Evolutionary conservation across 2,113 vertebrate species (phyloP), one percentile per base, ranked within the genome.

Genomic region (Eurypyga helias): DNA sequence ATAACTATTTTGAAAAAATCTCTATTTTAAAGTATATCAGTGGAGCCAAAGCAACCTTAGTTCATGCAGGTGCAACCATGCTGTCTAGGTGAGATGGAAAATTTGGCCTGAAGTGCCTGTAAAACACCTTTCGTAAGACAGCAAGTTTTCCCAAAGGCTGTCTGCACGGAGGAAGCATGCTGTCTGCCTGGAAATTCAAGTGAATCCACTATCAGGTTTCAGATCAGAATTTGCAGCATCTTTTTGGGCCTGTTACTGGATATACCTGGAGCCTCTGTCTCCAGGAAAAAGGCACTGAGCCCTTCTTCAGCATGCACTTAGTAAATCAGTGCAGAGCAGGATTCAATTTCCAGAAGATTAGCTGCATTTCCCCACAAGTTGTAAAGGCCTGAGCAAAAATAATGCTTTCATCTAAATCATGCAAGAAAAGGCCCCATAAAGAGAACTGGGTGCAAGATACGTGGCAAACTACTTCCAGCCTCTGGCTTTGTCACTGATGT

Each of bases 1-100:
- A 25, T 61, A 91, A 80, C 65, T 83, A 79, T 77, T 82, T 92
- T 29, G 24, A 80, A 89, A 87, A 84, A 89, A 52, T 65, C 21
- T 31, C 24, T 38, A 67, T 83, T 90, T 73, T 65, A 7, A 90
- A 86, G 11, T n/a, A 1, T 49, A 75, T 36, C 45, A 82, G 0
- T 29, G 10, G 57, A 77, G 23, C 36, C 92, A 84, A 89, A 19
- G 18, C 26, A 83, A 48, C 34, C 6, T 45, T 36, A 36, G 45
- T 28, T 82, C 62, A 93, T 31, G 62, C 64, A 62, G 46, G 13
- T 79, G 36, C 34, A 69, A 64, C 11, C 16, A 46, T 1, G 2
- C 12, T 49, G 48, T 52, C 75, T 48, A 25, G 48, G 3, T 10
- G 33, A 86, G 31, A 72, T 4, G 4, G 45, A 60, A 70, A n/a